These are phyloP conservation scores for Euclidia mi DNA, from an alignment of 2,888 invertebrate species.

Conservation along the genomic window DNA sequence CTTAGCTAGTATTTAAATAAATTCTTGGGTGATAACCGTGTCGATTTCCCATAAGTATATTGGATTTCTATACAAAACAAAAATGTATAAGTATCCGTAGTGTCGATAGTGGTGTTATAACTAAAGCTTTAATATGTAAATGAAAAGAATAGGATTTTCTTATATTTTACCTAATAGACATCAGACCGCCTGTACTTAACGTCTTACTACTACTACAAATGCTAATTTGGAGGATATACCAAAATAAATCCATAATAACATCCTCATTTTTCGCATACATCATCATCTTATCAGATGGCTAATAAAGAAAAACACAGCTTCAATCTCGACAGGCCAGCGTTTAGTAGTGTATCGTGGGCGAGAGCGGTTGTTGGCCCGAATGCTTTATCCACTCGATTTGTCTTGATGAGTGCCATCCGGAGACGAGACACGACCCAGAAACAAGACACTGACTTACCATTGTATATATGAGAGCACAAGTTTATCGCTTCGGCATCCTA, in stretches of 20 bases:
- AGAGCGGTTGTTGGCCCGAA: slow-evolving; percentile 68
- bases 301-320: slow-evolving; percentile 27
- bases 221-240: background rate
- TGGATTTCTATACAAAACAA: no score
- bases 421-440: slow-evolving; percentile 59
- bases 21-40: no score
- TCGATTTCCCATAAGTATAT: no score
- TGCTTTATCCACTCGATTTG: slow-evolving; percentile 67
- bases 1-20: no score
- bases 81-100: no score
- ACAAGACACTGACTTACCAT: slow-evolving; percentile 54
- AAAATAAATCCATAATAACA: slow-evolving; percentile 30
- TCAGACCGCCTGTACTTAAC: no score
- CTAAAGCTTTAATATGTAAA: no score
- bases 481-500: slow-evolving; percentile 14
- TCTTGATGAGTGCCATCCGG: slow-evolving; percentile 70
- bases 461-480: slow-evolving; percentile 20
- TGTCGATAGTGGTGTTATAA: no score
- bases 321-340: slow-evolving; percentile 42
- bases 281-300: slow-evolving; percentile 38
- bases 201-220: no score
- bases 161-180: no score
- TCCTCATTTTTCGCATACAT: slow-evolving; percentile 40
- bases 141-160: no score
- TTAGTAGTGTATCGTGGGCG: slow-evolving; percentile 64